These are phyloP conservation scores for Acropora yongei DNA, from an alignment of 64 coral and sea anemone genomes.

Conservation along the genomic window DNA sequence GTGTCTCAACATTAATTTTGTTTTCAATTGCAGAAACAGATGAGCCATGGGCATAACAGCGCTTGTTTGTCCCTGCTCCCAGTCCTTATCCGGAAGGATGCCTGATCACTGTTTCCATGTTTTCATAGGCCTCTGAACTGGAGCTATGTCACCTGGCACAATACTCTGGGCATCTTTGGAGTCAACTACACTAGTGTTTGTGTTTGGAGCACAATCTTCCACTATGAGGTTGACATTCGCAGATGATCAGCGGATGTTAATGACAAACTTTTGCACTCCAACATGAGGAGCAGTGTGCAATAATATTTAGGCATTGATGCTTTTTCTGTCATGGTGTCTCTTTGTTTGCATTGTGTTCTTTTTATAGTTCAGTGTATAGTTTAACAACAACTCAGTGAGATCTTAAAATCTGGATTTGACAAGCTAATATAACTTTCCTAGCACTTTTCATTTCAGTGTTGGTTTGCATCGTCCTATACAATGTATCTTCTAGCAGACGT, in stretches of 20 bases:
- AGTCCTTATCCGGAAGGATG: slow-evolving; percentile 67
- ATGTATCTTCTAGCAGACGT: neutral
- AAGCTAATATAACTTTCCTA: slow-evolving; percentile 46
- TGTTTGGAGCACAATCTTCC: slow-evolving; percentile 50
- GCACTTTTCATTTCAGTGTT: slow-evolving; percentile 40
- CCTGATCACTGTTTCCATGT: slow-evolving; percentile 63
- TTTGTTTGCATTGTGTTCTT: slow-evolving; percentile 68
- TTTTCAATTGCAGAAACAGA: slow-evolving; percentile 40
- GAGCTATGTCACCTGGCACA: slow-evolving; percentile 39
- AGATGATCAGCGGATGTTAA: slow-evolving; percentile 61
- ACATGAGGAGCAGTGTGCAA: slow-evolving; percentile 30
- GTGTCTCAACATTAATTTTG: neutral
- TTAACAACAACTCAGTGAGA: slow-evolving; percentile 60
- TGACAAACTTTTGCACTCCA: slow-evolving; percentile 50
- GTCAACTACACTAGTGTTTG: slow-evolving; percentile 52
- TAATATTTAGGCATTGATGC: slow-evolving; percentile 48
- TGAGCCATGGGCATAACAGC: slow-evolving; percentile 62
- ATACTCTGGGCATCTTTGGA: slow-evolving; percentile 73
- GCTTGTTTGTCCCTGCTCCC: slow-evolving; percentile 63
- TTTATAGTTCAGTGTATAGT: slow-evolving; percentile 67
- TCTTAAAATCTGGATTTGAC: slow-evolving; percentile 49
- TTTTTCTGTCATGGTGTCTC: slow-evolving; percentile 52
- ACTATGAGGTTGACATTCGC: slow-evolving; percentile 43
- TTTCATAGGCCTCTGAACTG: slow-evolving; percentile 47
- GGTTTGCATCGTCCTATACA: slow-evolving; percentile 39